Evolutionary conservation across 2,113 vertebrate genomes (phyloP).

Genomic region (Xenotilapia caudafasciata): DNA sequence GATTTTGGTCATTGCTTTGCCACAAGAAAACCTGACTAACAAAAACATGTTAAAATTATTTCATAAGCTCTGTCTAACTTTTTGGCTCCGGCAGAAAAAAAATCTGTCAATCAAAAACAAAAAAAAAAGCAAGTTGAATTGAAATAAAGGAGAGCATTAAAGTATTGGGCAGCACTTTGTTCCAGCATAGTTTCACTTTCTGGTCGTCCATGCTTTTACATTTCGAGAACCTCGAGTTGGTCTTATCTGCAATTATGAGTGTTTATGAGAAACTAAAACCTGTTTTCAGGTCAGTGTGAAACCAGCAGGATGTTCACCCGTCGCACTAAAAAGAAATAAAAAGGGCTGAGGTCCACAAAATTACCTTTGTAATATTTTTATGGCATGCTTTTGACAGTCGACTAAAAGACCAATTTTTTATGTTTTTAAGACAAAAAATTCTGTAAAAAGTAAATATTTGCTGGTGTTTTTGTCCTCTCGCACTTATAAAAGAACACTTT

Average conservation of each 20-base stretch:
- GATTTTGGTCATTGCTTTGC: not conserved
- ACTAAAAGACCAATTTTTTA: not conserved
- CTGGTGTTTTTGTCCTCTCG: not conserved
- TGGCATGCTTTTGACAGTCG: not conserved
- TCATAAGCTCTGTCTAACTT: fast-evolving
- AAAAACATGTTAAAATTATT: not conserved
- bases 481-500: not conserved
- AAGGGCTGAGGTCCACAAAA: fast-evolving
- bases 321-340: not conserved
- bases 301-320: not conserved
- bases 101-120: not conserved
- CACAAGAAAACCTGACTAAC: not conserved
- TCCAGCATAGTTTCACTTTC: not conserved
- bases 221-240: not conserved
- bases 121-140: not conserved
- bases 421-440: not conserved
- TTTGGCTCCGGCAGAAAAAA: not conserved
- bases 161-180: not conserved
- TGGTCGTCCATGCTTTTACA: not conserved
- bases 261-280: not conserved
- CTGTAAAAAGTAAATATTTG: not conserved
- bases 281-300: not conserved
- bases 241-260: not conserved
- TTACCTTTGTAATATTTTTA: not conserved
- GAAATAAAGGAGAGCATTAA: not conserved